Conservation (phyloP, 2,797 vertebrate genomes). For the Chaetophractus vellerosus region DNA sequence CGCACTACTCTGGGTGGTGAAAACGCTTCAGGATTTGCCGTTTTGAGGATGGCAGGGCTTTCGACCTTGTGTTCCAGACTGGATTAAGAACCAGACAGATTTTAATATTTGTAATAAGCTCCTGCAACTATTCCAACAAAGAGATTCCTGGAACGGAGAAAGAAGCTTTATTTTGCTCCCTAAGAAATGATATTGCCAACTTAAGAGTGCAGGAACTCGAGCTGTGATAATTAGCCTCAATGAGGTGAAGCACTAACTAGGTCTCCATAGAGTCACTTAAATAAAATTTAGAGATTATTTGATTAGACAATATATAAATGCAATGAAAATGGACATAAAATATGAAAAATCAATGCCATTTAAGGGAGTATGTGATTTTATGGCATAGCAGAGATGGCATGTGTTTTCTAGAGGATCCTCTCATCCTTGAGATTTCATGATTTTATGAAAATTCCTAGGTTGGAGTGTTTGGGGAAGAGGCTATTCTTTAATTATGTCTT, state of each 20-base stretch:
- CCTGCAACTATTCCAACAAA: slow-evolving; percentile 55
- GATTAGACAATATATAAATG: background rate
- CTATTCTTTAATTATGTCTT: background rate
- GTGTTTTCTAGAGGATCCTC: background rate
- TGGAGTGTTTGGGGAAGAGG: background rate
- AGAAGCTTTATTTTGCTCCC: background rate
- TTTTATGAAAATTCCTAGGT: background rate
- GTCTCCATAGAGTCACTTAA: background rate
- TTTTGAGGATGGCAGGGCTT: slow-evolving; percentile 43
- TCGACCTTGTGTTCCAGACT: slow-evolving; percentile 47
- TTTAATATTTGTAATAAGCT: slow-evolving; percentile 56
- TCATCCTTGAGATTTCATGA: background rate
- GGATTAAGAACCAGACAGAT: slow-evolving; percentile 65
- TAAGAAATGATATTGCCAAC: background rate
- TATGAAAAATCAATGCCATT: background rate
- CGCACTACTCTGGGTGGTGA: background rate
- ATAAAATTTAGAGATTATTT: background rate
- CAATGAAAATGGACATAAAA: background rate
- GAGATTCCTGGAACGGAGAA: background rate
- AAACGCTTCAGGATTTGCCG: background rate
- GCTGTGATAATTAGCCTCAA: background rate
- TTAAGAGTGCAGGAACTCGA: background rate
- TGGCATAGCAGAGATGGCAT: background rate
- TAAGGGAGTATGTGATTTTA: background rate
- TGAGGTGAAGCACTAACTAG: background rate